These are phyloP conservation scores for Dendrolimus punctatus DNA, from an alignment of 1,140 invertebrate genomes.

Conservation along the genomic window DNA sequence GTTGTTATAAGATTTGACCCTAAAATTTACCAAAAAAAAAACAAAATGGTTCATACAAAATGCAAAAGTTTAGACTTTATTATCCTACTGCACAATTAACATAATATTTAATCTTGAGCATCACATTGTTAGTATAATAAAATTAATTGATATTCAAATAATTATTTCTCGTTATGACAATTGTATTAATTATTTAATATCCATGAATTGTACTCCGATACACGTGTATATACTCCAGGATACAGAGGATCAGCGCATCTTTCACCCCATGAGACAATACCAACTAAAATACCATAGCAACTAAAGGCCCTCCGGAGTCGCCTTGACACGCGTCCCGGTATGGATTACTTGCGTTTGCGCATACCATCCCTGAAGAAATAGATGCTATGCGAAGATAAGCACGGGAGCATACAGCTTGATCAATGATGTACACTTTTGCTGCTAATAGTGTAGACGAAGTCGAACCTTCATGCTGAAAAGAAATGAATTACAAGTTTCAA, in stretches of 20 bases:
- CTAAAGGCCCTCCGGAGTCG: conserved; percentile 78
- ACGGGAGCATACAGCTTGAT: conserved; percentile 29
- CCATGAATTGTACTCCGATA: conserved; percentile 69
- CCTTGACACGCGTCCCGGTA: conserved; percentile 75
- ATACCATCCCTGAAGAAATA: conserved; percentile 53
- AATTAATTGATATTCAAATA: no score
- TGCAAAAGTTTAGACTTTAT: no score
- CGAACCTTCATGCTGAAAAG: conserved; percentile 39
- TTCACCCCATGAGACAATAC: conserved; percentile 82
- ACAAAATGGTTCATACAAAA: no score
- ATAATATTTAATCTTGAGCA: not conserved
- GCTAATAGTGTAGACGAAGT: conserved; percentile 36
- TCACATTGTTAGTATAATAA: no score
- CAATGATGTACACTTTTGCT: conserved; percentile 39
- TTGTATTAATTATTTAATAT: conserved; percentile 21
- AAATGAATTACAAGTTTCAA: conserved; percentile 1
- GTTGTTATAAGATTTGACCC: no score
- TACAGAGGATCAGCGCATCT: conserved; percentile 78
- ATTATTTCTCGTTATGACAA: not conserved
- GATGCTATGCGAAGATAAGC: conserved; percentile 42
- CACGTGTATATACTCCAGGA: conserved; percentile 86
- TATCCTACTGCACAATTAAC: not conserved
- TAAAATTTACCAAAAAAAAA: no score
- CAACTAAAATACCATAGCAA: conserved; percentile 68
- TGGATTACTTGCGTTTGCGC: conserved; percentile 40